These are phyloP conservation scores for Hirtodrosophila trivittata DNA, from an alignment of 2,888 invertebrate genomes.

Conservation along the genomic window DNA sequence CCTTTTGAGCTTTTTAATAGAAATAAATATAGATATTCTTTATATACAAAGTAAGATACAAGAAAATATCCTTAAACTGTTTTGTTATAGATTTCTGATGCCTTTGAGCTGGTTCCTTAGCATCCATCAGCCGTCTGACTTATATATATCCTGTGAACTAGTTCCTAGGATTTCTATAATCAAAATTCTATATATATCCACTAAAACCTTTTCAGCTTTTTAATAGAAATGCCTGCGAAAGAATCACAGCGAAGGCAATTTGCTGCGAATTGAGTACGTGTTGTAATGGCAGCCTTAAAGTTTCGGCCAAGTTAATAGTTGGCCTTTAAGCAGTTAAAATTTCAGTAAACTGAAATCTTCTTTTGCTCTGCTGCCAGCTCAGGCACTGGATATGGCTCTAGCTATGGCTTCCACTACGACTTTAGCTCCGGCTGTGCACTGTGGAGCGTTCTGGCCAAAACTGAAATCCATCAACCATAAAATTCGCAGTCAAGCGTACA, in stretches of 20 bases:
- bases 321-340: constrained; percentile 40
- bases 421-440: constrained; percentile 33
- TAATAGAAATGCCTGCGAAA: constrained; percentile 47
- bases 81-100: too few species aligned
- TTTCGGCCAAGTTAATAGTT: constrained; percentile 37
- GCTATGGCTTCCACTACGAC: constrained; percentile 2
- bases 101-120: too few species aligned
- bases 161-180: too few species aligned
- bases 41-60: too few species aligned
- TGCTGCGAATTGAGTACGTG: constrained; percentile 69
- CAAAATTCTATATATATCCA: too few species aligned
- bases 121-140: too few species aligned
- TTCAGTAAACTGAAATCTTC: background rate
- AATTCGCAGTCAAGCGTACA: constrained; percentile 79
- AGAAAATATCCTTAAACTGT: too few species aligned
- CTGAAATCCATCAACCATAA: constrained; percentile 78
- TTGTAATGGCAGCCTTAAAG: constrained; percentile 56
- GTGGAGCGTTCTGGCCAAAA: constrained; percentile 41
- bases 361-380: background rate
- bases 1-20: constrained; percentile 31
- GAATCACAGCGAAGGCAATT: constrained; percentile 55
- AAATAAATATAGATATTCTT: too few species aligned
- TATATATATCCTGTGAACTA: too few species aligned
- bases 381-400: background rate
- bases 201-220: constrained; percentile 20